Conservation (phyloP, 2,113 vertebrate species). For the Sakesphorus luctuosus region DNA sequence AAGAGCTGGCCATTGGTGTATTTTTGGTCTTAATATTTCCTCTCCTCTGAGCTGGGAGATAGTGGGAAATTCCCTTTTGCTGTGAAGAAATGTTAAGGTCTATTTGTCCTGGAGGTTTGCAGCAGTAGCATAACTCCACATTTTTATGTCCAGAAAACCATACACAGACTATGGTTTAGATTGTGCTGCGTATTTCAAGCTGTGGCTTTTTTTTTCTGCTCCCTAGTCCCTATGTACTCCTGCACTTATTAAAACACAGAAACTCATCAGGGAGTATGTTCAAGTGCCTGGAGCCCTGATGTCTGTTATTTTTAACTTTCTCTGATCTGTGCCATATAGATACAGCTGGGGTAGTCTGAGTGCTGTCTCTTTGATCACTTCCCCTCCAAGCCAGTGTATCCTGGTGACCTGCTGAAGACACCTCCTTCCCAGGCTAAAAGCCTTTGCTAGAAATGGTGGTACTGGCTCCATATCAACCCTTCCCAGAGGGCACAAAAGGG, state of each 20-base stretch:
- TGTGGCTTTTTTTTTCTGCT: neutral
- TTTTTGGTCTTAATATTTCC: neutral
- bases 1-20: neutral
- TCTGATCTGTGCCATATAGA: neutral
- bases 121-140: rapidly evolving
- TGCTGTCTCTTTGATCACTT: neutral
- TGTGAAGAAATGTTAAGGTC: neutral
- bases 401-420: neutral
- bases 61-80: neutral
- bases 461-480: neutral
- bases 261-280: neutral
- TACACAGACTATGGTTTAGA: neutral
- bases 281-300: neutral
- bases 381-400: neutral
- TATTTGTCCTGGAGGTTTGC: neutral
- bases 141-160: neutral
- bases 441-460: neutral
- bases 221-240: neutral
- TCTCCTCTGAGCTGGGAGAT: neutral
- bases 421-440: neutral
- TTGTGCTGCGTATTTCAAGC: neutral
- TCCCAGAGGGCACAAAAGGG: neutral
- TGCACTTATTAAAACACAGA: neutral
- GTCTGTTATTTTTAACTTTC: neutral
- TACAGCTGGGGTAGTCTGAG: neutral